Evolutionary conservation across 2,888 invertebrate genomes (phyloP).

Genomic region (Cinara cedri): DNA sequence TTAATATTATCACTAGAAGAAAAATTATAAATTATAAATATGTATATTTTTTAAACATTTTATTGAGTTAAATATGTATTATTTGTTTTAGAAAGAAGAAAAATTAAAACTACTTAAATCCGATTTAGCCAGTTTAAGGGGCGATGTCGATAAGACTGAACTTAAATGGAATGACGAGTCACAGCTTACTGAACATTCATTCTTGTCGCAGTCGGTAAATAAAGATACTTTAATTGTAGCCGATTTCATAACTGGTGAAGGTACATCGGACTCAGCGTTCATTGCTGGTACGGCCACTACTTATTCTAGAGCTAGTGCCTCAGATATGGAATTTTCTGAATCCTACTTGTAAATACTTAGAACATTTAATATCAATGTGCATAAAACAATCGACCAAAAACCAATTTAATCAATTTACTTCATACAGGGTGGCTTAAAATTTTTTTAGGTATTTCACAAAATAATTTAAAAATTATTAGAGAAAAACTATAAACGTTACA

Average conservation of each 20-base stretch:
- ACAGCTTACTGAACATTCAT: conserved; percentile 61
- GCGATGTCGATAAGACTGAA: conserved; percentile 60
- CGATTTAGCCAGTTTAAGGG: conserved; percentile 60
- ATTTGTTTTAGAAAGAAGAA: conserved; percentile 78
- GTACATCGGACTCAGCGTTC: conserved; percentile 80
- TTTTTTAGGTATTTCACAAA: conserved; percentile 21
- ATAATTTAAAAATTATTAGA: conserved; percentile 18
- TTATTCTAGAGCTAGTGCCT: conserved; percentile 82
- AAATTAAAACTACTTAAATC: conserved; percentile 46
- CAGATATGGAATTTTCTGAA: conserved; percentile 87
- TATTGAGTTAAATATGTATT: conserved; percentile 60
- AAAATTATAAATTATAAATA: neutral
- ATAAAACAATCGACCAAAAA: conserved; percentile 46
- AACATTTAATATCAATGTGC: neutral
- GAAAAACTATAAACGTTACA: conserved; percentile 35
- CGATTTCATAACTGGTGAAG: conserved; percentile 77
- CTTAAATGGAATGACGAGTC: conserved; percentile 59
- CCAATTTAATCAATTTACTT: conserved; percentile 51
- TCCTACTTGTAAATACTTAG: conserved; percentile 73
- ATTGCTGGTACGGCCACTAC: conserved; percentile 74
- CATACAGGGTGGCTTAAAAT: conserved; percentile 39
- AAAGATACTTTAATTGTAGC: conserved; percentile 77
- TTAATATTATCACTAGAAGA: too few relatives aligned
- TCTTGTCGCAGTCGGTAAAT: conserved; percentile 61
- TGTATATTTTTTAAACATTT: neutral